Base-by-base conservation (phyloP, 2,113 vertebrate species). In the Poeciliopsis turrubarensis region DNA sequence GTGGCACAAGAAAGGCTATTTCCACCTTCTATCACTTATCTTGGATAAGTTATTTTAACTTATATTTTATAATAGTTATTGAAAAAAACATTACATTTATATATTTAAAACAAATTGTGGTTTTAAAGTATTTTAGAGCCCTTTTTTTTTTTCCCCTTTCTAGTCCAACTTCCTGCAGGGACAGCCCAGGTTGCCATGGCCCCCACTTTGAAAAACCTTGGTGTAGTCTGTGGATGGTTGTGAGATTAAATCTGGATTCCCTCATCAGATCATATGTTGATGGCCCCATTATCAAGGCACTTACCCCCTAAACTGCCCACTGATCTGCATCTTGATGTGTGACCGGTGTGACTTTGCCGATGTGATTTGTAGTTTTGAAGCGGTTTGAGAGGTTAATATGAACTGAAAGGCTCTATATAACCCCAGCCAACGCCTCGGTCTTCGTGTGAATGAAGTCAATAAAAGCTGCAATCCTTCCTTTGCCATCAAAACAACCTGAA, bases 401-500 rank as follows among this genome's bases (percentile, higher is more conserved):
- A 57, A 10, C 8, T 11, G 17, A 47, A 47, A 47, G 19, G 44
- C 14, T 14, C 39, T 5, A 15, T 15, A 14, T 12, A 37, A 34
- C 34, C 34, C 1, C 10, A 11, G 34, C 2, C 34, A 12, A 12
- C 34, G 2, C 10, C 34, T 11, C 3, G 5, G 25, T n/a, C 2
- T n/a, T n/a, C 2, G 7, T 25, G 25, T 57, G 22, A 57, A 57
- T 57, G 5, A 57, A 57, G 9, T 57, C 22, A 25, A 25, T 57
- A 57, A n/a, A 57, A 57, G 51, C 51, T 57, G 17, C 44, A 44
- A 5, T 44, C 2, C 44, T 47, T 47, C 44, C 17, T 47, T 47
- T 47, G 44, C 17, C 17, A 19, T 47, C 17, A 47, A 67, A 75
- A 86, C 66, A 77, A 73, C 76, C 78, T 80, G 34, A 25, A 87